These are phyloP conservation scores for Altica lythri DNA, from an alignment of 2,888 invertebrate species.

Conservation along the genomic window DNA sequence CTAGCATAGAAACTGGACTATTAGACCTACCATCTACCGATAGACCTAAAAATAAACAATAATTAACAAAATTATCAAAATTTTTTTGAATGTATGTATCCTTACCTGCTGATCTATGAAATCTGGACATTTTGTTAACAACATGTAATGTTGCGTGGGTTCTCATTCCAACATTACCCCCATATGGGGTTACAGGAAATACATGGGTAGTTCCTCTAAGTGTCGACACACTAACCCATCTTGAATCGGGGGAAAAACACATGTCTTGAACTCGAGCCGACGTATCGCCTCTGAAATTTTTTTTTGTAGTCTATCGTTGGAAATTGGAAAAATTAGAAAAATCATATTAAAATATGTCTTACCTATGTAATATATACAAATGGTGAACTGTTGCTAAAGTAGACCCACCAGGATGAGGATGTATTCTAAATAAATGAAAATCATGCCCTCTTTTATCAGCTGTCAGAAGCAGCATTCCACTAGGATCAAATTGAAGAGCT, in stretches of 20 bases:
- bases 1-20: slow-evolving; percentile 66
- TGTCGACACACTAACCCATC: slow-evolving; percentile 97
- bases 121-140: slow-evolving; percentile 88
- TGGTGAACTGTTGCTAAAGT: slow-evolving; percentile 90
- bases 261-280: slow-evolving; percentile 94
- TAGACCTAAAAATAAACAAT: slow-evolving; percentile 64
- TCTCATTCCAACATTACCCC: slow-evolving; percentile 86
- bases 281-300: slow-evolving; percentile 95
- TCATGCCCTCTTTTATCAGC: slow-evolving; percentile 92
- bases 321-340: too few species aligned
- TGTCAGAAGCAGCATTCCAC: slow-evolving; percentile 86
- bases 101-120: slow-evolving; percentile 87
- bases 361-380: slow-evolving; percentile 90
- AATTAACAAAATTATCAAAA: not conserved
- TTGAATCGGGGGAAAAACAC: slow-evolving; percentile 87
- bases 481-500: slow-evolving; percentile 87
- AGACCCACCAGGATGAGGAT: slow-evolving; percentile 84
- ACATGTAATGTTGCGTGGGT: slow-evolving; percentile 95
- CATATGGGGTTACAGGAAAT: slow-evolving; percentile 96
- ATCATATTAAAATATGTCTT: too few species aligned
- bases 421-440: slow-evolving; percentile 93
- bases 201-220: slow-evolving; percentile 97
- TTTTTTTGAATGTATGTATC: not conserved
- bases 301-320: too few species aligned
- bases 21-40: slow-evolving; percentile 72